Conservation (phyloP, 2,888 invertebrate genomes). For the Synanthedon tipuliformis region DNA sequence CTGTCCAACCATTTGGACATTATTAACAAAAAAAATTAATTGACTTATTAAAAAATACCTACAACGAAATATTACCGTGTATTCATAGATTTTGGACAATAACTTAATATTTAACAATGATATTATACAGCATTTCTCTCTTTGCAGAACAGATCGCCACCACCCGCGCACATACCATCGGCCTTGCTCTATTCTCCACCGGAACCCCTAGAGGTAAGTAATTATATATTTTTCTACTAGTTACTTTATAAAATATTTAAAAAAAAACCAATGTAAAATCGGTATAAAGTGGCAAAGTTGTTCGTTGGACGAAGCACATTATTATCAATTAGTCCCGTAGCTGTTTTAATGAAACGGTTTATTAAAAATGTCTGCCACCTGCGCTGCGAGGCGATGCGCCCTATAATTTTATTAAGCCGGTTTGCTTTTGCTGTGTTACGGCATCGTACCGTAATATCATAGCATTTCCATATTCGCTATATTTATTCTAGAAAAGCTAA, state of each 20-base stretch:
- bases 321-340: neutral
- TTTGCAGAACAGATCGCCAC: conserved; percentile 68
- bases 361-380: neutral
- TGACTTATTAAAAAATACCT: no score
- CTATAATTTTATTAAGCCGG: neutral
- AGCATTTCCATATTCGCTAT: no score
- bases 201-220: conserved; percentile 54
- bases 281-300: no score
- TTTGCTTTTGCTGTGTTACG: neutral
- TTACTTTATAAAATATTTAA: neutral
- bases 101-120: conserved; percentile 1
- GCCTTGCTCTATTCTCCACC: conserved; percentile 55
- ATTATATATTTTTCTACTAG: neutral
- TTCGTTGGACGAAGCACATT: neutral
- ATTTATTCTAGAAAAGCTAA: no score
- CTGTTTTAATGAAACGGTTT: neutral
- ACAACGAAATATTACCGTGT: no score
- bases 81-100: no score
- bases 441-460: no score
- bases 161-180: conserved; percentile 54
- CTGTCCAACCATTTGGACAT: no score
- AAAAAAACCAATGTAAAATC: no score
- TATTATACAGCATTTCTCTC: conserved; percentile 47
- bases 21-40: no score
- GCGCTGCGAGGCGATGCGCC: neutral